Conservation (phyloP, 1,140 invertebrate genomes). For the Colletes latitarsis region DNA sequence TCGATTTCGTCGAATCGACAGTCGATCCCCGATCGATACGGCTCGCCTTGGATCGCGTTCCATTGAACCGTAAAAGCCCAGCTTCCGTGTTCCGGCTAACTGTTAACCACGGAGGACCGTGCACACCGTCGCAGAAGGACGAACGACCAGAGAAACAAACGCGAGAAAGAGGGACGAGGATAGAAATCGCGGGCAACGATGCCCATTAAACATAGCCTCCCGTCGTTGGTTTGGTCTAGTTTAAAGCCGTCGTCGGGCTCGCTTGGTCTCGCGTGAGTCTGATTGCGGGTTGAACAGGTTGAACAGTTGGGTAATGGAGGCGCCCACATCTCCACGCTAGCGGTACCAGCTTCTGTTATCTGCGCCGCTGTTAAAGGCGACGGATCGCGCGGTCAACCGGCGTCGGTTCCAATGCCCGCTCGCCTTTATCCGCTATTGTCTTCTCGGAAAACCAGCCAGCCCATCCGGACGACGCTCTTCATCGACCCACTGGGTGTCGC, state of each 20-base stretch:
- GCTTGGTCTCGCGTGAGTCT: slow-evolving; percentile 39
- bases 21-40: slow-evolving; percentile 22
- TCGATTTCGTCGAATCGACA: slow-evolving; percentile 34
- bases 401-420: slow-evolving; percentile 21
- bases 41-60: slow-evolving; percentile 46
- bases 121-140: slow-evolving; percentile 36
- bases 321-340: slow-evolving; percentile 50
- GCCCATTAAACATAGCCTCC: slow-evolving; percentile 21
- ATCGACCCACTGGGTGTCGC: too few species aligned
- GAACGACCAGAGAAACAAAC: slow-evolving; percentile 13
- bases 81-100: slow-evolving; percentile 62
- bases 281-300: slow-evolving; percentile 56
- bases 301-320: slow-evolving; percentile 55
- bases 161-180: neutral
- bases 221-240: slow-evolving; percentile 33
- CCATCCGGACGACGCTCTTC: neutral
- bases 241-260: slow-evolving; percentile 32
- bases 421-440: neutral
- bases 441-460: slow-evolving; percentile 9
- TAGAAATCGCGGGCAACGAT: neutral
- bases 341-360: slow-evolving; percentile 61
- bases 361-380: slow-evolving; percentile 26
- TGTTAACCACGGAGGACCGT: slow-evolving; percentile 51
- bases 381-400: slow-evolving; percentile 15
- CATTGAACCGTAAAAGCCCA: slow-evolving; percentile 60